Evolutionary conservation across 2,888 invertebrate species (phyloP), one percentile per base, ranked within the genome.

Genomic region (Drosophila affinis): DNA sequence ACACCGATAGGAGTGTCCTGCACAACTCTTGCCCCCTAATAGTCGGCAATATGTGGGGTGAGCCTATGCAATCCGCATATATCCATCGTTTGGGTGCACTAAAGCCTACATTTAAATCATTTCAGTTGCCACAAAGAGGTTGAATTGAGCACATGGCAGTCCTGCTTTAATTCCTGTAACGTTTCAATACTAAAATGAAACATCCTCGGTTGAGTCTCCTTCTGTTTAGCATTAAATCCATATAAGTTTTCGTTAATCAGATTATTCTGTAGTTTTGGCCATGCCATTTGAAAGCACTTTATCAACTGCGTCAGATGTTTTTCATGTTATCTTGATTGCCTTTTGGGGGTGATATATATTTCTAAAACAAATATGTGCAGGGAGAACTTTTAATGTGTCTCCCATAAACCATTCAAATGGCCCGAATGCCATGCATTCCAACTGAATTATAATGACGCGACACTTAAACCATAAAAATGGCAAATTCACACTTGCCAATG

Each of bases 371-470:
- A 57, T 64, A 67, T 57, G 48, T 64, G 51, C 18, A n/a, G 39
- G 39, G 39, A 39, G 39, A 52, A 58, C 67, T 52, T 76, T 76
- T 73, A 62, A 69, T 76, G 67, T 62, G 63, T 51, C 29, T 53
- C 1, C 55, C 58, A 51, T 75, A 64, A 54, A 55, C 70, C 73
- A 63, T 46, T 54, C 24, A 53, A 64, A 62, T 57, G 63, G 63
- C 56, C 58, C 53, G 49, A 57, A 51, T 27, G 65, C 61, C 61
- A 55, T 48, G 51, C 48, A 57, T 45, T 55, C 52, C 44, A 34
- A 55, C 53, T 79, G 75, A 76, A 79, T 81, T 81, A 78, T 75
- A 68, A 63, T 78, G 82, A 67, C 69, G 76, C 70, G 68, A 70
- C 79, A 77, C 69, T 70, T 64, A 47, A 57, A 70, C 62, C 62